These are phyloP conservation scores for Diadromus collaris DNA, from an alignment of 2,888 invertebrate species.

Conservation along the genomic window DNA sequence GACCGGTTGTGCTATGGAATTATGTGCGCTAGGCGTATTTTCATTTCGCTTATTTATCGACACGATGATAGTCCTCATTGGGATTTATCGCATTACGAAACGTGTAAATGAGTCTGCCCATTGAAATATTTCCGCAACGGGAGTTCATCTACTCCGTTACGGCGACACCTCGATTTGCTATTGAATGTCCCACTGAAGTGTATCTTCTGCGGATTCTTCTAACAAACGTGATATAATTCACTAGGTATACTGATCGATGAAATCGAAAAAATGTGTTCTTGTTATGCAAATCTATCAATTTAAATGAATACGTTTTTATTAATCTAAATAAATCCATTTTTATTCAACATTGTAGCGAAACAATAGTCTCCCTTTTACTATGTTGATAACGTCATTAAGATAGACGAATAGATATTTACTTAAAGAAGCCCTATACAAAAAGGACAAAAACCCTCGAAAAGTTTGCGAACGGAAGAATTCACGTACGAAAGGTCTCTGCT, in stretches of 20 bases:
- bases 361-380: not conserved
- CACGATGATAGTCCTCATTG: slow-evolving; percentile 11
- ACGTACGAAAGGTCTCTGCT: not conserved
- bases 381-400: not conserved
- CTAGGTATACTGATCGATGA: not conserved
- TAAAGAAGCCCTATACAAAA: too few relatives aligned
- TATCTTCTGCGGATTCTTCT: slow-evolving; percentile 30
- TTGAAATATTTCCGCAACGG: slow-evolving; percentile 16
- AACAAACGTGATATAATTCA: slow-evolving; percentile 14
- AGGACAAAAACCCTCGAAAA: not conserved
- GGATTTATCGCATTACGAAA: slow-evolving; percentile 43
- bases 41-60: slow-evolving; percentile 1
- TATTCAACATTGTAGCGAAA: too few relatives aligned
- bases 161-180: slow-evolving; percentile 2
- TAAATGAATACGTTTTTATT: too few relatives aligned
- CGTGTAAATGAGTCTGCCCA: slow-evolving; percentile 7
- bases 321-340: too few relatives aligned
- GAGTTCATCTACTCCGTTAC: slow-evolving; percentile 10
- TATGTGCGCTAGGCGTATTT: slow-evolving; percentile 6
- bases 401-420: too few relatives aligned
- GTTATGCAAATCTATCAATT: not conserved
- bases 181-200: slow-evolving; percentile 30
- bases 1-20: slow-evolving; percentile 10
- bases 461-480: not conserved
- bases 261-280: not conserved